phyloP scores from a whole-genome alignment of 2,888 invertebrate species.

The Choreutis nemorana region DNA sequence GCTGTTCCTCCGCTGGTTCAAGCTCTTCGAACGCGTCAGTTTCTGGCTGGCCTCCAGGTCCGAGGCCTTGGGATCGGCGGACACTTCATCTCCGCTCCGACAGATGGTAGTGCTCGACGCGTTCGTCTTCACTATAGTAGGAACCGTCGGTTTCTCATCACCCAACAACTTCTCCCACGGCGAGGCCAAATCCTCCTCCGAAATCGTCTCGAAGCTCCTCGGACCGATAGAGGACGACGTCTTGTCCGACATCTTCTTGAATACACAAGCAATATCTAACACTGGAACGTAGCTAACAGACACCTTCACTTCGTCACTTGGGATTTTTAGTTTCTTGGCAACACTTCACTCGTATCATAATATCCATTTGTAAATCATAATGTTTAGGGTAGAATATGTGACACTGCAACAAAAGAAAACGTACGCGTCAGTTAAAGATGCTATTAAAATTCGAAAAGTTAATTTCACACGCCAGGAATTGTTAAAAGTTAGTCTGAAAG shows the following conservation, averaged over 20 bases:
- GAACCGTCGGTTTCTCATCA: constrained; percentile 48
- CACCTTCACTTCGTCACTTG: constrained; percentile 64
- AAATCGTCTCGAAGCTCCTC: constrained; percentile 61
- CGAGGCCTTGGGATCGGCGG: constrained; percentile 27
- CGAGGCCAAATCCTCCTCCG: constrained; percentile 46
- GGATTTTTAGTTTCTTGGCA: constrained; percentile 67
- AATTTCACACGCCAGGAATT: neutral
- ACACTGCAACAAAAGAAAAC: constrained; percentile 56
- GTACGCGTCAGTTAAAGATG: too few relatives aligned
- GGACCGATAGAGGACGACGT: constrained; percentile 57
- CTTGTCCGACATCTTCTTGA: constrained; percentile 52
- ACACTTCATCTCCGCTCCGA: constrained; percentile 35
- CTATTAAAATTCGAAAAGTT: neutral
- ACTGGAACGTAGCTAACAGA: constrained; percentile 57
- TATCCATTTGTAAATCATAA: constrained; percentile 68
- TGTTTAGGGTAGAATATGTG: constrained; percentile 66
- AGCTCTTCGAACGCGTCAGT: constrained; percentile 54
- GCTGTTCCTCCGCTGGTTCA: constrained; percentile 55
- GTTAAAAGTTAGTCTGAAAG: neutral
- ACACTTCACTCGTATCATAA: constrained; percentile 67
- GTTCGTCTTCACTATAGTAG: constrained; percentile 55
- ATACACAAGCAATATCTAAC: constrained; percentile 21
- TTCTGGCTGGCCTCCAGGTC: constrained; percentile 48
- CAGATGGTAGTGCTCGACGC: constrained; percentile 48
- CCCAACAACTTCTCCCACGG: constrained; percentile 60